Evolutionary conservation across 2,888 invertebrate genomes (phyloP), one percentile per base, ranked within the genome.

Genomic region (Orthosia incerta): DNA sequence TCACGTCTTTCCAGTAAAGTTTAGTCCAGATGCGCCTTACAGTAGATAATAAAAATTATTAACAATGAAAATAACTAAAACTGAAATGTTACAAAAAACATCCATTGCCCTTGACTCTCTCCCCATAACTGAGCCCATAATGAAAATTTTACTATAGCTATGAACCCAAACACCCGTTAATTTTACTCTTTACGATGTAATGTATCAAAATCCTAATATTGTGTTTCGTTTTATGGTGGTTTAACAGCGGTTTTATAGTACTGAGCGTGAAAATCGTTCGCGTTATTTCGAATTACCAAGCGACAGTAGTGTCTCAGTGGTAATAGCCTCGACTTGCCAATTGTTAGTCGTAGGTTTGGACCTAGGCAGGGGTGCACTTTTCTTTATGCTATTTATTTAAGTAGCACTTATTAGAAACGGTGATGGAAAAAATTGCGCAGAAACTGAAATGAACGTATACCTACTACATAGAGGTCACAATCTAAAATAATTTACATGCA

Each of bases 171-270:
- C 66, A 76, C 74, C 67, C 74, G 71, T 84, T 86, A 81, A 87
- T 82, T 85, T 86, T 72, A 77, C 74, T 78, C 72, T 83, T 79
- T 85, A 77, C 76, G 77, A 74, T 66, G 50, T 79, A 84, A 79
- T 81, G 80, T 79, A 82, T 82, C 77, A 82, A 81, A 83, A 81
- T 79, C 78, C 71, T 85, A 82, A 86, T 84, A 85, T 78, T 73
- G 50, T 76, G 71, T 74, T 74, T 45, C 75, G 74, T 86, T 84
- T 87, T 81, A 85, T 75, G 80, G 67, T 66, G 61, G 61, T 86
- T 85, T 82, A 79, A 85, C 76, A 71, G 59, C 80, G 55, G 23
- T 74, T 84, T 84, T 84, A 82, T 84, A 64, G 76, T 74, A 66
- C 59, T 50, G 61, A 71, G 71, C 79, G 53, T 20, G 73, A 76